A percentile compares a stretch with the other conserved stretches of the same genome.
Conservation (phyloP, 2,888 invertebrate genomes). For the Eutolmus rufibarbis region DNA sequence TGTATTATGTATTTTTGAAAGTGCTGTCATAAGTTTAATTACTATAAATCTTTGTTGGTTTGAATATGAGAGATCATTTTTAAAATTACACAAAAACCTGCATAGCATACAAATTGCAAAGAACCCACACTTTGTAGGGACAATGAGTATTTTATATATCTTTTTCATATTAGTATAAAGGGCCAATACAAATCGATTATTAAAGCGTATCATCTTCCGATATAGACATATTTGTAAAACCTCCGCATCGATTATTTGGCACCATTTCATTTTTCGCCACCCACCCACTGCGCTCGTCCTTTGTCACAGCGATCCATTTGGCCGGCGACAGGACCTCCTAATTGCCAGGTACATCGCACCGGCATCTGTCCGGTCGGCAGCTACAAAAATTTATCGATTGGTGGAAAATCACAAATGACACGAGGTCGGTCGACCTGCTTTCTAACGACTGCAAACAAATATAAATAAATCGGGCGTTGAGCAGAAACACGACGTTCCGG, state of each 20-base stretch:
- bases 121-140: background rate
- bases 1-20: too few relatives aligned
- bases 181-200: background rate
- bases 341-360: background rate
- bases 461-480: slow-evolving; percentile 43
- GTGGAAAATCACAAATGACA: slow-evolving; percentile 47
- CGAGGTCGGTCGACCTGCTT: slow-evolving; percentile 38
- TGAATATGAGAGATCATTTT: too few relatives aligned
- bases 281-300: slow-evolving; percentile 10
- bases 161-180: background rate
- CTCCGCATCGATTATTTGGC: background rate
- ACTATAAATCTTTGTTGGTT: too few relatives aligned
- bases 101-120: background rate
- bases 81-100: too few relatives aligned
- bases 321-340: slow-evolving; percentile 11
- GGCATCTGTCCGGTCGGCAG: background rate
- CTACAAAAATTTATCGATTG: slow-evolving; percentile 27
- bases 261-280: background rate
- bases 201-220: background rate
- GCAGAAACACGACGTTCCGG: background rate
- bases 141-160: background rate
- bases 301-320: background rate
- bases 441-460: slow-evolving; percentile 45
- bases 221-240: background rate
- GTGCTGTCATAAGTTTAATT: too few relatives aligned